These are phyloP conservation scores for Pluvialis apricaria DNA, from an alignment of 2,113 vertebrate genomes.

Conservation along the genomic window DNA sequence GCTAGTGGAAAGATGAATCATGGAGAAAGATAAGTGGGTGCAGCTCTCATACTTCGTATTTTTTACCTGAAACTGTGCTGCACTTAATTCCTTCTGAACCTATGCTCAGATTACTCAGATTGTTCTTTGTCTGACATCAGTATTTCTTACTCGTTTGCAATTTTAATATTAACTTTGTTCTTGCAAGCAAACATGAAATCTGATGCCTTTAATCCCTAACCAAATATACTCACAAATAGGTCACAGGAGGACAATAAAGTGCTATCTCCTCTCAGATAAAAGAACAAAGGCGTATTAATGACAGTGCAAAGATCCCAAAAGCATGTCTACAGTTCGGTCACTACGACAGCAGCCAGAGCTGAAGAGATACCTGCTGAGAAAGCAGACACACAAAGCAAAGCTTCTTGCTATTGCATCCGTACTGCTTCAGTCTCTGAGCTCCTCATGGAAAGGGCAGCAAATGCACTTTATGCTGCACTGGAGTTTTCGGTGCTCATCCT, in stretches of 20 bases:
- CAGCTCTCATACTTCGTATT: neutral
- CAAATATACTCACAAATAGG: neutral
- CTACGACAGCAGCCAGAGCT: neutral
- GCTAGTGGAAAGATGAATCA: neutral
- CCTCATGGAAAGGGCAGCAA: neutral
- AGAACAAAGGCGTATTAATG: neutral
- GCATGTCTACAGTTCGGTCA: rapidly evolving
- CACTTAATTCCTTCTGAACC: neutral
- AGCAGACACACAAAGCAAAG: neutral
- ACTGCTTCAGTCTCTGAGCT: neutral
- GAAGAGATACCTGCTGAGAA: neutral
- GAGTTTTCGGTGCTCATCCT: neutral
- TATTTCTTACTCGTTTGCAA: neutral
- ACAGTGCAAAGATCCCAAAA: neutral
- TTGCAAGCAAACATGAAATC: conserved; percentile 1
- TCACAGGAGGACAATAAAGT: neutral
- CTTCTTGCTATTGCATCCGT: neutral
- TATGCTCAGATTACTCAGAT: neutral
- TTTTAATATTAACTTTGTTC: neutral
- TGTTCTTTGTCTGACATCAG: neutral
- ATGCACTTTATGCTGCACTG: neutral
- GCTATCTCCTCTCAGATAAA: neutral
- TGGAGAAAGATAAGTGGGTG: neutral
- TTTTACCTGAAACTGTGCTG: neutral
- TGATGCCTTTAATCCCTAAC: neutral